Percentiles rank a stretch among this genome's conserved stretches.
Conservation (phyloP, 2,888 invertebrate genomes). For the Clunio marinus region DNA sequence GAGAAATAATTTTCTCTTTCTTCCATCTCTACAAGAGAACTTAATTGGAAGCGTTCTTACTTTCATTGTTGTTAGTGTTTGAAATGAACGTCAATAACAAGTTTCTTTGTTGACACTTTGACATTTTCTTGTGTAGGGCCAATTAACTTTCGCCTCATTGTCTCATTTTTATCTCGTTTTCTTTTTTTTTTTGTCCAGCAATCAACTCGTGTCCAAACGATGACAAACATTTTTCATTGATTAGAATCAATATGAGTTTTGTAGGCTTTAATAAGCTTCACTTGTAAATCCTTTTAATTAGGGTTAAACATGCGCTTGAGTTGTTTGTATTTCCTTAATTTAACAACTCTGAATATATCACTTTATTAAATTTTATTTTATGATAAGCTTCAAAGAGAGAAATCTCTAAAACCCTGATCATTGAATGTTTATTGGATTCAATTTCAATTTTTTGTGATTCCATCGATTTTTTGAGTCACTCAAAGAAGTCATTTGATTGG, state of each 20-base stretch:
- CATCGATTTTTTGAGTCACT: neutral
- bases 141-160: neutral
- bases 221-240: slow-evolving; percentile 1
- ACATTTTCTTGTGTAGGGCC: slow-evolving; percentile 2
- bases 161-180: neutral
- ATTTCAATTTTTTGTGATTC: neutral
- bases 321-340: too few species aligned
- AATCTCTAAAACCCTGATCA: too few species aligned
- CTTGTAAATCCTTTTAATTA: too few species aligned
- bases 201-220: neutral
- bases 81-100: neutral
- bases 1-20: neutral
- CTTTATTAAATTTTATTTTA: too few species aligned
- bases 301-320: too few species aligned
- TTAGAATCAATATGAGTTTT: too few species aligned
- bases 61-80: neutral
- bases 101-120: neutral
- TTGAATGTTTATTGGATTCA: too few species aligned
- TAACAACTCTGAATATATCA: too few species aligned
- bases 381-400: too few species aligned
- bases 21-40: neutral
- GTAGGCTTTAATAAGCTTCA: too few species aligned
- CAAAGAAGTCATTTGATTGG: neutral
- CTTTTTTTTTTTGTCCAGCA: neutral
- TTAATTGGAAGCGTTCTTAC: neutral